These are phyloP conservation scores for Drosophila neonasuta DNA, from an alignment of 2,888 invertebrate genomes.

Conservation along the genomic window DNA sequence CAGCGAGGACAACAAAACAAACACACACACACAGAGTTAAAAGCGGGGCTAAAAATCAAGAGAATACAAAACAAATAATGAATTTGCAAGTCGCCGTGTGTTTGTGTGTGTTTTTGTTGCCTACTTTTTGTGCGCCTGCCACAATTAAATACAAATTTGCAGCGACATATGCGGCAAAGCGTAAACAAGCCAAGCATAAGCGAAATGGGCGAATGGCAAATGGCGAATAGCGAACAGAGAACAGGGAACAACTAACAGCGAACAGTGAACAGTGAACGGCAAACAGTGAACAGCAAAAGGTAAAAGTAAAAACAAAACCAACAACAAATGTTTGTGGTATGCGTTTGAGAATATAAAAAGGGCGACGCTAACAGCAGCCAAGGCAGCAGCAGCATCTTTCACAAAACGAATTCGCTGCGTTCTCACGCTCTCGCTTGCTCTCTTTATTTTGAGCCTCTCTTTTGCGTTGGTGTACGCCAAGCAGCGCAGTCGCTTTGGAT, in stretches of 20 bases:
- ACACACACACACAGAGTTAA: slow-evolving; percentile 15
- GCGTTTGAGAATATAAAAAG: slow-evolving; percentile 45
- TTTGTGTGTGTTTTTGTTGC: slow-evolving; percentile 23
- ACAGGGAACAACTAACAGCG: neutral
- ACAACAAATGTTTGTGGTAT: slow-evolving; percentile 43
- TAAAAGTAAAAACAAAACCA: slow-evolving; percentile 37
- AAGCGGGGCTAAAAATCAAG: slow-evolving; percentile 19
- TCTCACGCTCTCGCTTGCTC: slow-evolving; percentile 3
- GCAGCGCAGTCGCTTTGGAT: slow-evolving; percentile 58
- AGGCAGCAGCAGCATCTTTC: slow-evolving; percentile 12
- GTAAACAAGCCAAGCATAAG: slow-evolving; percentile 66
- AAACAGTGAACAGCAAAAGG: slow-evolving; percentile 28
- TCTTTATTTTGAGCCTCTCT: slow-evolving; percentile 37
- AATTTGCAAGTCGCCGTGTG: slow-evolving; percentile 5
- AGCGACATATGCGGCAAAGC: slow-evolving; percentile 74
- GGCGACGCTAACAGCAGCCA: slow-evolving; percentile 47
- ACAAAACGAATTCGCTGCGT: slow-evolving; percentile 2
- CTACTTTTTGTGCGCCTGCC: slow-evolving; percentile 54
- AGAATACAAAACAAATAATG: slow-evolving; percentile 32
- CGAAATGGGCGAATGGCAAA: slow-evolving; percentile 24
- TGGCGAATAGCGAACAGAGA: slow-evolving; percentile 9
- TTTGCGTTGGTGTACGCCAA: slow-evolving; percentile 45
- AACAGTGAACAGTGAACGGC: neutral
- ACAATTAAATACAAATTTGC: slow-evolving; percentile 71
- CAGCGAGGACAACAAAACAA: slow-evolving; percentile 1